phyloP scores from a whole-genome alignment of 2,888 invertebrate genomes.

The Drosophila affinis region DNA sequence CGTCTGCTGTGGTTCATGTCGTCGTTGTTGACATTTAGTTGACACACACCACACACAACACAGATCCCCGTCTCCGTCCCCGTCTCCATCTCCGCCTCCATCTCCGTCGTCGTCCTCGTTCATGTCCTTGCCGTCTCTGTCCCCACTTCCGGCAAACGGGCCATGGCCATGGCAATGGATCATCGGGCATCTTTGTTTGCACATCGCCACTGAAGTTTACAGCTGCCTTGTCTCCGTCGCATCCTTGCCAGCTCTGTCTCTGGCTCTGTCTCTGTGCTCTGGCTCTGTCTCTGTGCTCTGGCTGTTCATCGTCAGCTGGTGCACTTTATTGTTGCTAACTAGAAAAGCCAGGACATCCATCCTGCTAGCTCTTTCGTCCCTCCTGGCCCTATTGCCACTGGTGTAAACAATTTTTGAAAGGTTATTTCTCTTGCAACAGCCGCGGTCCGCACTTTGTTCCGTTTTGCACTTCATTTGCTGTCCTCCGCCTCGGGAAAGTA shows the following conservation, averaged over 20 bases:
- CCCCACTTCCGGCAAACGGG: conserved; percentile 64
- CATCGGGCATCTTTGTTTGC: conserved; percentile 76
- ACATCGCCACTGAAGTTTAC: conserved; percentile 55
- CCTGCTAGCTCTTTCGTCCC: background rate
- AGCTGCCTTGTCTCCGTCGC: conserved; percentile 24
- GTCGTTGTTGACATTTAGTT: conserved; percentile 74
- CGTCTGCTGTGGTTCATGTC: conserved; percentile 53
- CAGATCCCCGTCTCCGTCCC: background rate
- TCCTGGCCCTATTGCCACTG: conserved; percentile 29
- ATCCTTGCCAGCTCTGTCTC: conserved; percentile 12
- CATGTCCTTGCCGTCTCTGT: conserved; percentile 1
- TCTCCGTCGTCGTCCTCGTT: background rate
- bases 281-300: conserved; percentile 51
- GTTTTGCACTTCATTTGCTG: conserved; percentile 74
- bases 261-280: conserved; percentile 26
- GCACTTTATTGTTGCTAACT: conserved; percentile 66
- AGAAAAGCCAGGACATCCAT: conserved; percentile 50
- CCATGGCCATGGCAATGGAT: conserved; percentile 66
- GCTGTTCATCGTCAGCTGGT: conserved; percentile 69
- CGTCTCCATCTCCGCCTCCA: conserved; percentile 2
- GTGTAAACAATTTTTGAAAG: conserved; percentile 75
- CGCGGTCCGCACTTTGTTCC: conserved; percentile 63
- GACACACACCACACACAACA: conserved; percentile 54
- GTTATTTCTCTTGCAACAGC: conserved; percentile 69
- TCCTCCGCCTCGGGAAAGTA: conserved; percentile 55